Percentiles rank a stretch among this genome's conserved stretches.
Evolutionary conservation across 1,140 invertebrate genomes (phyloP).

Genomic region (Muscidifurax raptorellus): DNA sequence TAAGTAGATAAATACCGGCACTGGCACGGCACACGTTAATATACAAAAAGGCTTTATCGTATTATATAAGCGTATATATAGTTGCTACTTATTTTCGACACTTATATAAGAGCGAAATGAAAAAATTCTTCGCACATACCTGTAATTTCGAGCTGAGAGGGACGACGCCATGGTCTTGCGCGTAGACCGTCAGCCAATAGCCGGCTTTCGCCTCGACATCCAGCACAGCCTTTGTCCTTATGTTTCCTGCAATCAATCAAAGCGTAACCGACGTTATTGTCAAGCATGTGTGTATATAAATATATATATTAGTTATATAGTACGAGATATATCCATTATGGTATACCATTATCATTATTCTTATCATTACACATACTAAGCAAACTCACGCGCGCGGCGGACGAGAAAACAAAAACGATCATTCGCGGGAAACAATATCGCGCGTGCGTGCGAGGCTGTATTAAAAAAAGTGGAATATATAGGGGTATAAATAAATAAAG

Average conservation of each 20-base stretch:
- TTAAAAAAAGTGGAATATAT: neutral
- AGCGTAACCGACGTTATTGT: neutral
- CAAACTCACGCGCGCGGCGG: too few relatives aligned
- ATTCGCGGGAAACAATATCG: neutral
- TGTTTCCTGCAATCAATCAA: conserved; percentile 81
- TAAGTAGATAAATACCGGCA: neutral
- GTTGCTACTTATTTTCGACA: neutral
- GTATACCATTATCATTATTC: neutral
- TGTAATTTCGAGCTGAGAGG: conserved; percentile 88
- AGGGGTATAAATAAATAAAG: neutral
- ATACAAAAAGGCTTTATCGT: neutral
- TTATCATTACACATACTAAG: neutral
- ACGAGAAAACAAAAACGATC: neutral
- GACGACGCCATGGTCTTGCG: conserved; percentile 92
- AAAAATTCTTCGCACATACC: conserved; percentile 75
- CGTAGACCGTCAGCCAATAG: conserved; percentile 96
- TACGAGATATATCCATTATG: neutral
- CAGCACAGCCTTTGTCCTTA: conserved; percentile 87
- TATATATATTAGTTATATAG: neutral
- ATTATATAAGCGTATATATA: neutral
- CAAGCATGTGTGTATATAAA: neutral
- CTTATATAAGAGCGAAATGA: neutral
- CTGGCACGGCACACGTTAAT: too few relatives aligned
- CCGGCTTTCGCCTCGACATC: conserved; percentile 91
- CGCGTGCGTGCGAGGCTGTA: neutral